Base-by-base conservation (phyloP, 1,140 invertebrate species). In the Brachionus calyciflorus region DNA sequence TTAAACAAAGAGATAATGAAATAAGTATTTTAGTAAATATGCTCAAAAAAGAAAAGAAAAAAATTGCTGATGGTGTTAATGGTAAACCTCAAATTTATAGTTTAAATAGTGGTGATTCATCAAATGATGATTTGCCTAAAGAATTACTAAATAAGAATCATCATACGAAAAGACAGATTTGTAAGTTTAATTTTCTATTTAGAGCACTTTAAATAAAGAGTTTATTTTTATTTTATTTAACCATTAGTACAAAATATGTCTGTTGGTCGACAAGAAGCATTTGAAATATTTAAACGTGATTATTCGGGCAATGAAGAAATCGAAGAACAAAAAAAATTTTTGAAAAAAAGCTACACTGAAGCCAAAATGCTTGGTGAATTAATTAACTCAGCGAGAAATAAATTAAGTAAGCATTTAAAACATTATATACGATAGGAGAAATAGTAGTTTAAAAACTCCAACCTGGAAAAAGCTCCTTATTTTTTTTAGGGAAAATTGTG, bases 21-120 rank as follows among this genome's bases (percentile, higher is more conserved):
- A 85, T 85, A 73, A 84, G 81, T 83, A 85, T 85, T 77, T 79
- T 85, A 9, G 83, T 85, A 9, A 82, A 81, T 65, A 84, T 85
- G 84, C 77, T 85, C 40, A 85, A 85, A 78, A 84, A 84, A 78
- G 84, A 85, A 78, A 84, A 83, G 78, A 81, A 84, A 76, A 77
- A 63, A 57, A 19, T 12, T 14, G 37, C 24, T 12, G 60, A 65
- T 7, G 9, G 14, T 5, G 12, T 10, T 9, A 41, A 76, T 19
- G 69, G 69, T 6, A 65, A 65, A 33, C 53, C 57, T 37, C 21
- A 51, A 24, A 17, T 76, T 75, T 78, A 37, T 2, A 12, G 49
- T 28, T 44, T 78, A 24, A 77, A 78, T 26, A 77, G 69, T 57
- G 51, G 28, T 53, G 37, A n/a, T 2, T 28, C 21, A 7, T 17